Base-by-base conservation (phyloP, 2,113 vertebrate genomes). In the Sclerurus mexicanus region DNA sequence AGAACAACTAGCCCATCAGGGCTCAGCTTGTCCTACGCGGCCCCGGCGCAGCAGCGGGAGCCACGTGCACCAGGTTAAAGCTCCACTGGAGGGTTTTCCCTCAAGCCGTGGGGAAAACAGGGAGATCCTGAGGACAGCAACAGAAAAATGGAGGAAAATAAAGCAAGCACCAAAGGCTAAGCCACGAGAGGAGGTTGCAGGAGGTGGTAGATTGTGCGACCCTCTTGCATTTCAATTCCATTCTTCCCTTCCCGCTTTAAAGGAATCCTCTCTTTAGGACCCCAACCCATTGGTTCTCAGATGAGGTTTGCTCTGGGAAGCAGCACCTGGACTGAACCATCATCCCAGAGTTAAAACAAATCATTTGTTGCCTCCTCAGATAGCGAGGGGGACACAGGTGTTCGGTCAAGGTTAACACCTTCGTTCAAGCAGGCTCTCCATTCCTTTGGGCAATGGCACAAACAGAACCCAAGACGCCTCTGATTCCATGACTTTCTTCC, bases 61-160 rank as follows among this genome's bases (percentile, higher is more conserved):
- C 31, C 60, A 28, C 7, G 0, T 27, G 47, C 28, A 49, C 64
- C 5, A 53, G 18, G 21, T 47, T 27, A 44, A 77, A 80, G 14
- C 24, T 56, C 37, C 47, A 27, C 6, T 14, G 59, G 10, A 22
- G 33, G 17, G 22, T 27, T 71, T 89, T 59, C 68, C 37, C 42
- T 71, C 40, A 22, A 78, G 56, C 23, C n/a, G 9, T 10, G 16
- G 23, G 25, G 28, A 21, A 50, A 69, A 35, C 27, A 33, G 40
- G 15, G n/a, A 92, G 64, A 81, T 31, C 64, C 49, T 67, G 44
- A 77, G 37, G 19, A 55, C 4, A 44, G 27, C 20, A 89, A 50
- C 20, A 90, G 76, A 92, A 93, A 86, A 95, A 86, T 71, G 20
- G 94, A 93, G 90, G 88, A 80, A 96, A 95, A 94, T 78, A 83